Evolutionary conservation across 2,797 vertebrate genomes (phyloP), one percentile per base, ranked within the genome.

Genomic region (Selene dorsalis): DNA sequence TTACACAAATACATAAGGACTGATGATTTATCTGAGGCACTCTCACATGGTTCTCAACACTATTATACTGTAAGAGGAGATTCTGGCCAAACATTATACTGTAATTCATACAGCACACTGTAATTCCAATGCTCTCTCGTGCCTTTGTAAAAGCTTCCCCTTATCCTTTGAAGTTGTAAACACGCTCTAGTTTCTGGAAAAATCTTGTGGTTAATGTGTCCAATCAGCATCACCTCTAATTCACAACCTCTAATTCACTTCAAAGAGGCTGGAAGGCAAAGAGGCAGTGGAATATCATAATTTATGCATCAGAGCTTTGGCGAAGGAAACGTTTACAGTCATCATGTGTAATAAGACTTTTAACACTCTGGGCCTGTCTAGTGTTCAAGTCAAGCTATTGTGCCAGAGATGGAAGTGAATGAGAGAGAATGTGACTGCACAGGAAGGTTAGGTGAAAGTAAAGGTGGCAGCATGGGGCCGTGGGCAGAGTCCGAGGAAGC

Each of bases 391-490:
- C 47, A 2, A 63, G 30, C 59, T 22, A 1, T 45, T 60, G 59
- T 75, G 35, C 11, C 35, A 43, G 26, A 22, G 30, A 22, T 64
- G 28, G 10, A 26, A 78, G 57, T 10, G 11, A n/a, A n/a, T n/a
- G n/a, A n/a, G n/a, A n/a, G 61, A 79, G 65, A 78, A 72, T 65
- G 61, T 52, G 79, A 52, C 55, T 80, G 57, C 63, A 65, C 57
- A 68, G 75, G 59, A 75, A 65, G 69, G 45, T 65, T 73, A 86
- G 77, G 58, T 43, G 77, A 89, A 89, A 62, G 67, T 69, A 52
- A 82, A 77, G 71, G 69, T 70, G 59, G 63, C 81, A 75, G 73
- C 79, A 55, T 86, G 82, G 83, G 75, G 53, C 61, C 10, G 4
- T 6, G 68, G 71, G 67, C 17, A 77, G 68, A 74, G 64, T 71